A percentile compares a stretch with the other conserved stretches of the same genome.
These are phyloP conservation scores for Cantharis flavilabris DNA, from an alignment of 2,888 invertebrate genomes.

Conservation along the genomic window DNA sequence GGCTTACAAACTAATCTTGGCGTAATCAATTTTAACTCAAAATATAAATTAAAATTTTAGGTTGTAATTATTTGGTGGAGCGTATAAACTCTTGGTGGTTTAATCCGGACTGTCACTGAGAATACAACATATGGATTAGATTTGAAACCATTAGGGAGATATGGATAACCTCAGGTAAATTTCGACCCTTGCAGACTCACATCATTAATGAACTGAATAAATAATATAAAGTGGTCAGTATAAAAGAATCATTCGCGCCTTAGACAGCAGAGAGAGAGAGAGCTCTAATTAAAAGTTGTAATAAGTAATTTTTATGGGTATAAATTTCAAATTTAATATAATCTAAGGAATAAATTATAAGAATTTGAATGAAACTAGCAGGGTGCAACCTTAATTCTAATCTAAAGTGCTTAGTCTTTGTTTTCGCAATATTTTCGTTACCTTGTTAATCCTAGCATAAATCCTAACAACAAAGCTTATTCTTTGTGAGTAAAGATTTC, in stretches of 20 bases:
- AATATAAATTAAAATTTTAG: not conserved
- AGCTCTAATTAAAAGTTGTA: no score
- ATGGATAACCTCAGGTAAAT: not conserved
- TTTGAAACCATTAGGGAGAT: not conserved
- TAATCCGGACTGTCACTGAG: not conserved
- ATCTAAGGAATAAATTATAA: not conserved
- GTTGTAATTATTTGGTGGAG: not conserved
- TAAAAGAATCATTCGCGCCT: not conserved
- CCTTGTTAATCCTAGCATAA: constrained; percentile 24
- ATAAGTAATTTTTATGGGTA: not conserved
- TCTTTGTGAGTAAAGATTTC: constrained; percentile 22
- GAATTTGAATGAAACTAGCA: not conserved
- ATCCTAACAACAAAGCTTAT: constrained; percentile 20
- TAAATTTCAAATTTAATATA: not conserved
- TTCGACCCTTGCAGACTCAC: not conserved
- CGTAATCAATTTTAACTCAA: not conserved
- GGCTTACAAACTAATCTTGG: not conserved
- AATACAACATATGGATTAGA: not conserved
- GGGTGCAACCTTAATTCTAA: not conserved
- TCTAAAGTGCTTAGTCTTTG: constrained; percentile 5
- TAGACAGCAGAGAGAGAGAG: no score
- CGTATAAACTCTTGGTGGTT: not conserved
- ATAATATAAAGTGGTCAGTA: not conserved
- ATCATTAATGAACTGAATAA: not conserved
- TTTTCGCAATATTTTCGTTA: constrained; percentile 23